These are phyloP conservation scores for Silurus asotus DNA, from an alignment of 2,113 vertebrate genomes.

Conservation along the genomic window DNA sequence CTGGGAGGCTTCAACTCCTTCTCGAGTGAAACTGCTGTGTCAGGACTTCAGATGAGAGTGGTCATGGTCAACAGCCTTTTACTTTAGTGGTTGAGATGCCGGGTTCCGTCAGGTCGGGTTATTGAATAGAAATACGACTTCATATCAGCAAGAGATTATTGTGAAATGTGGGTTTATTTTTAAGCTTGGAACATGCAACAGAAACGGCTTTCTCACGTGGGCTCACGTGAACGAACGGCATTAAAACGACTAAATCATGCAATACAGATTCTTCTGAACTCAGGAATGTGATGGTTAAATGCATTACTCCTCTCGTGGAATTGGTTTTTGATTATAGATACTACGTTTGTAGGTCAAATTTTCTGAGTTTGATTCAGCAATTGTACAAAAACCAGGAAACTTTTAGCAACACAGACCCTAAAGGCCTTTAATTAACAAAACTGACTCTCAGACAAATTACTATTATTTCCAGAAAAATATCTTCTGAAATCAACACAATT, in stretches of 20 bases:
- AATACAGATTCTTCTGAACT: background rate
- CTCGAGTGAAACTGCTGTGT: constrained; percentile 34
- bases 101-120: background rate
- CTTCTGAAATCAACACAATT: no score
- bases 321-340: background rate
- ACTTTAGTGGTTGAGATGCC: background rate
- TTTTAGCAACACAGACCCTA: background rate
- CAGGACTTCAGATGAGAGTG: background rate
- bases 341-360: background rate
- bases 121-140: background rate
- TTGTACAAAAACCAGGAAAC: background rate
- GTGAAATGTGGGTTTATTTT: background rate
- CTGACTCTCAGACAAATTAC: no score
- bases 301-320: background rate
- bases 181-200: background rate
- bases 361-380: background rate
- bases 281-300: background rate
- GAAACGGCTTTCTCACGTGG: background rate
- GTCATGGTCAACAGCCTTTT: background rate
- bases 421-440: background rate
- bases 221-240: background rate
- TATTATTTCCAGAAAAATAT: no score
- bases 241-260: background rate
- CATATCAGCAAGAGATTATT: background rate
- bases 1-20: constrained; percentile 36